Evolutionary conservation across 2,113 vertebrate species (phyloP).

Genomic region (Cynopterus brachyotis): DNA sequence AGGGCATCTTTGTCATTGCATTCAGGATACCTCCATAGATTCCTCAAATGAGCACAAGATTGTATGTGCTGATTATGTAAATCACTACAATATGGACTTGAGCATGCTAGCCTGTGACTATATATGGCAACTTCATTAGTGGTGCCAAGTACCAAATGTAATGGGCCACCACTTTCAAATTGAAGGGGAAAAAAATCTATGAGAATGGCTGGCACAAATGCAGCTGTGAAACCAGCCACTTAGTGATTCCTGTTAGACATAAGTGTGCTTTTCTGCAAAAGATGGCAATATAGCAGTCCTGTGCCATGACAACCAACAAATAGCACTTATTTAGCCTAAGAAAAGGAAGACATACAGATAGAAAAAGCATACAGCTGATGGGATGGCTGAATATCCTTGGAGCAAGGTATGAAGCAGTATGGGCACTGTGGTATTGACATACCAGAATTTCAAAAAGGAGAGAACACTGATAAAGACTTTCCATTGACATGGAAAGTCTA

Average conservation of each 20-base stretch:
- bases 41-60: slow-evolving; percentile 41
- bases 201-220: slow-evolving; percentile 24
- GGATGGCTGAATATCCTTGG: neutral
- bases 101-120: slow-evolving; percentile 44
- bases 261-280: slow-evolving; percentile 16
- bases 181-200: slow-evolving; percentile 46
- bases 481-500: slow-evolving; percentile 65
- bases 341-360: slow-evolving; percentile 75
- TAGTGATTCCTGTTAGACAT: neutral
- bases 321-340: slow-evolving; percentile 62
- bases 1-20: slow-evolving; percentile 28
- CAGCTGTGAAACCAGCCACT: slow-evolving; percentile 34
- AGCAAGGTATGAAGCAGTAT: slow-evolving; percentile 60
- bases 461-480: slow-evolving; percentile 71
- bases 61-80: slow-evolving; percentile 24
- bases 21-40: slow-evolving; percentile 48
- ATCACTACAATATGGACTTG: slow-evolving; percentile 35
- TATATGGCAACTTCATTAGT: slow-evolving; percentile 57
- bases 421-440: slow-evolving; percentile 37
- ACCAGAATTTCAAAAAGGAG: slow-evolving; percentile 64
- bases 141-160: slow-evolving; percentile 77
- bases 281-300: slow-evolving; percentile 74
- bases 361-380: slow-evolving; percentile 33
- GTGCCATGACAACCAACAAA: slow-evolving; percentile 64
- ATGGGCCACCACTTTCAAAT: slow-evolving; percentile 54